Percentiles rank a stretch among this genome's conserved stretches.
These are phyloP conservation scores for Linnaemya vulpina DNA, from an alignment of 2,888 invertebrate species.

Conservation along the genomic window DNA sequence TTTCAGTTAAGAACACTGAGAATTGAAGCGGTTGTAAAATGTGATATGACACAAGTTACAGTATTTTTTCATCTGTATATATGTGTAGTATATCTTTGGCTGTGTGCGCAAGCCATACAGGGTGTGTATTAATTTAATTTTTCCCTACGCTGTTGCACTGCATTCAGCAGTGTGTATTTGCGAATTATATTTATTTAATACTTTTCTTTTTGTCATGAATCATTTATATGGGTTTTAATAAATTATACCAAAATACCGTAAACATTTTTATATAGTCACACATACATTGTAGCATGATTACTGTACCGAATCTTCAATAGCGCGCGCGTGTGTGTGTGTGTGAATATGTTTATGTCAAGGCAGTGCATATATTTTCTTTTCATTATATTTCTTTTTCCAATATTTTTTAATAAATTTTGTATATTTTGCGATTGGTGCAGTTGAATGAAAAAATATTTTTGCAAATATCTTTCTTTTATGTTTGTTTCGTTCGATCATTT, in stretches of 20 bases:
- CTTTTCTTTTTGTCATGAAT: neutral
- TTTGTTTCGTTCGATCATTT: conserved; percentile 15
- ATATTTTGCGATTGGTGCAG: conserved; percentile 39
- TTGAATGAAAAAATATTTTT: conserved; percentile 21
- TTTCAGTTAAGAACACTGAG: conserved; percentile 27
- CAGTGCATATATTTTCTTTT: conserved; percentile 39
- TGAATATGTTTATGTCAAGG: neutral
- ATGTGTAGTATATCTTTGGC: neutral
- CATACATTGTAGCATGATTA: conserved; percentile 3
- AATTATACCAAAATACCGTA: conserved; percentile 31
- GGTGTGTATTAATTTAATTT: conserved; percentile 18
- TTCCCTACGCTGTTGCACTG: neutral
- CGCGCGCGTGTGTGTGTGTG: neutral
- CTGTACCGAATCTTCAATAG: neutral
- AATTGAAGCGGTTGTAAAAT: conserved; percentile 14
- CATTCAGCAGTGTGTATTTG: neutral
- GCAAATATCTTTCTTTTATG: conserved; percentile 27
- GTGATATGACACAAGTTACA: neutral
- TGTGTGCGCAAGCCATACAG: neutral
- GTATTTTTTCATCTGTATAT: no score
- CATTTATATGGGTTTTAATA: conserved; percentile 48
- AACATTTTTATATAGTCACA: conserved; percentile 13
- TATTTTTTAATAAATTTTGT: conserved; percentile 28
- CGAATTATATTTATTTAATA: conserved; percentile 9
- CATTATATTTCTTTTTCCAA: conserved; percentile 9